Base-by-base conservation (phyloP, 1,140 invertebrate species). In the Apis cerana region DNA sequence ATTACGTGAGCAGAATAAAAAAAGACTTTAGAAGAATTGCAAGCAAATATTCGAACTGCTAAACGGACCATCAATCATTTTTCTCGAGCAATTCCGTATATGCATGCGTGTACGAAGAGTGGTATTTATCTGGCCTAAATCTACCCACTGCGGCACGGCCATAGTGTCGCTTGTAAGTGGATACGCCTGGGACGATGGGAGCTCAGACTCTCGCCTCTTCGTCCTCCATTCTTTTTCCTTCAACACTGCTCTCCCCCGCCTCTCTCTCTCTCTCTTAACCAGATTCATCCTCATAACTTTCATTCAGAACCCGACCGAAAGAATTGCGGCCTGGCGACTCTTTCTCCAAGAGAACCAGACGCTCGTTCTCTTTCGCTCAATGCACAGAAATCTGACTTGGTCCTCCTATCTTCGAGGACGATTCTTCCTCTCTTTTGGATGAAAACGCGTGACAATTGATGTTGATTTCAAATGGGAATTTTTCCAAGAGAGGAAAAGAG, bases 131-230 rank as follows among this genome's bases (percentile, higher is more conserved):
- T 85, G 62, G 75, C 64, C 71, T 80, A 89, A 90, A 91, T 91
- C 85, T 90, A 88, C 78, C 86, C 75, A 69, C 52, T 54, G 72
- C 52, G 61, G 71, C 19, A 82, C 87, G 61, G 83, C 86, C 88
- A 90, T 91, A 87, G 86, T 88, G 88, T 90, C 88, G 82, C 87
- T 72, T 90, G 91, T 92, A 92, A 92, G 84, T 88, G 89, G 91
- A 92, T 92, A 92, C 88, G 90, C 91, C 91, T 92, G 91, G 89
- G 91, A 92, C 78, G 87, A 90, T 90, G 84, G 84, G 86, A 91
- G 76, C 80, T 80, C 80, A 74, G 83, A 74, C 75, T 72, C 69
- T 75, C 67, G 77, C 50, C 54, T 85, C 83, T 81, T 84, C 85
- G 72, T 85, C 82, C 83, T 75, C 76, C 65, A 67, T 89, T 83